A percentile compares a stretch with the other conserved stretches of the same genome.
These are phyloP conservation scores for Holcopasites calliopsidis DNA, from an alignment of 1,140 invertebrate genomes.

Conservation along the genomic window DNA sequence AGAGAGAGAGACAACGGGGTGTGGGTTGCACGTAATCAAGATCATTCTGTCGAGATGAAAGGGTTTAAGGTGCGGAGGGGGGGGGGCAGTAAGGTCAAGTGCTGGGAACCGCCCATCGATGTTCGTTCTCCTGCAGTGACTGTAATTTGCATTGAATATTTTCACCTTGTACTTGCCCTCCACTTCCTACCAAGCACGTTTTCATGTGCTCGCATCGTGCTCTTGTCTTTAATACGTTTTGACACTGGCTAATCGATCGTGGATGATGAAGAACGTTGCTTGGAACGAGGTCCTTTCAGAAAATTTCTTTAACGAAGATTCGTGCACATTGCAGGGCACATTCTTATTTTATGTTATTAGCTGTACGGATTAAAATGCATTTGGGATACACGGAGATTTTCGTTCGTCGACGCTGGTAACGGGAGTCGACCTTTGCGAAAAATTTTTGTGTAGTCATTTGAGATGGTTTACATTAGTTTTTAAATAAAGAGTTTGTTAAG, in stretches of 20 bases:
- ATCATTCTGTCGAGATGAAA: conserved; percentile 36
- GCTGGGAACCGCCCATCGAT: conserved; percentile 10
- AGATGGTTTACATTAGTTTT: no score
- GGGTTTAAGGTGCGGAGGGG: not conserved
- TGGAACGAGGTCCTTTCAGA: not conserved
- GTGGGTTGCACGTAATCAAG: conserved; percentile 23
- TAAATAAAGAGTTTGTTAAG: no score
- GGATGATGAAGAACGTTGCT: no score
- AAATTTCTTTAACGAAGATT: not conserved
- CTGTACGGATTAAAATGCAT: no score
- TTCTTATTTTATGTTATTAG: no score
- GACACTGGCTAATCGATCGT: no score
- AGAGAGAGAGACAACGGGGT: no score
- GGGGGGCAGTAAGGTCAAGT: conserved; percentile 33
- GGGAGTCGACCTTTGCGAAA: no score
- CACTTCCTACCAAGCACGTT: not conserved
- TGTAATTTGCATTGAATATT: conserved; percentile 42
- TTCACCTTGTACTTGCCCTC: conserved; percentile 33
- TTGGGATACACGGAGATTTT: no score
- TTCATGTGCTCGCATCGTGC: not conserved
- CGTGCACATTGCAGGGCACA: no score
- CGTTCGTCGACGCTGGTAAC: no score
- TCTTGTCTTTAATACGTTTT: not conserved
- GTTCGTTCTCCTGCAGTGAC: conserved; percentile 11
- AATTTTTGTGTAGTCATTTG: no score